Conservation (phyloP, 92 coral and sea anemone species). For the Paragorgia papillata region DNA sequence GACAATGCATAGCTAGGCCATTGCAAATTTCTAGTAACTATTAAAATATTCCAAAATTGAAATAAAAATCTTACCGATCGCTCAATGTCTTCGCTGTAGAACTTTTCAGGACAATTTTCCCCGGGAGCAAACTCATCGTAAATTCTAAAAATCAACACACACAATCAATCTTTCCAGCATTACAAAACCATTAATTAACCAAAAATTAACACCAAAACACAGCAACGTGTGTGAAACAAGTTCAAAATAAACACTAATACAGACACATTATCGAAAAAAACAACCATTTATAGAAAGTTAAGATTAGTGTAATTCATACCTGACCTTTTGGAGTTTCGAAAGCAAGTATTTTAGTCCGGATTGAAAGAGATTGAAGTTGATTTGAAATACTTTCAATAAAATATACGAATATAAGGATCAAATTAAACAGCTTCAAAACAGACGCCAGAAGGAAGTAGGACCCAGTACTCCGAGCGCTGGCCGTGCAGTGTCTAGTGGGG, state of each 20-base stretch:
- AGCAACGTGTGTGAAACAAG: too few relatives aligned
- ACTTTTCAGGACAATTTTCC: slow-evolving; percentile 92
- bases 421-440: background rate
- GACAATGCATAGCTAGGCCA: too few relatives aligned
- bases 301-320: background rate
- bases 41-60: too few relatives aligned
- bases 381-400: background rate
- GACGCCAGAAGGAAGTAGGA: background rate
- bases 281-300: background rate
- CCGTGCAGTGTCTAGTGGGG: too few relatives aligned
- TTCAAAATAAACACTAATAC: background rate
- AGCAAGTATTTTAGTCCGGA: background rate
- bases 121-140: slow-evolving; percentile 55
- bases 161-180: too few relatives aligned
- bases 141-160: background rate
- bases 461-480: too few relatives aligned
- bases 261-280: background rate
- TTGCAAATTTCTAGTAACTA: too few relatives aligned
- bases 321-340: background rate
- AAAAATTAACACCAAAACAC: too few relatives aligned
- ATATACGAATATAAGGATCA: too few relatives aligned
- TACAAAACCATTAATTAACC: too few relatives aligned
- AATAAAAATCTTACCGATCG: slow-evolving; percentile 97
- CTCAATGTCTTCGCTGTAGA: slow-evolving; percentile 94
- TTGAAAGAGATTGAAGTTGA: slow-evolving; percentile 4